Evolutionary conservation across 2,113 vertebrate species (phyloP).

Genomic region (Phrynocephalus versicolor): DNA sequence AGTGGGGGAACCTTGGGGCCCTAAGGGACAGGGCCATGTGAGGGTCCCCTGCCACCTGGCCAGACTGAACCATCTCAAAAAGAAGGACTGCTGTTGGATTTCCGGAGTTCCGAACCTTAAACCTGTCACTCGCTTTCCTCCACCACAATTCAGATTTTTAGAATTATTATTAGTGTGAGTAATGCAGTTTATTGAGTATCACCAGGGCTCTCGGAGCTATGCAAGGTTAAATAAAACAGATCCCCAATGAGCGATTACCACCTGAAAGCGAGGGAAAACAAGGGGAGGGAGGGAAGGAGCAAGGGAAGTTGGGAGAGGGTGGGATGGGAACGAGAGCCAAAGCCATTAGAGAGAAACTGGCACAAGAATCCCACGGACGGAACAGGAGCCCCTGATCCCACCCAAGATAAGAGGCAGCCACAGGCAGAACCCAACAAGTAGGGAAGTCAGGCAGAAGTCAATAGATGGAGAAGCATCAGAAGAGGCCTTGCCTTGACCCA

Average conservation of each 20-base stretch:
- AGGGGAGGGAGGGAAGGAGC: background rate
- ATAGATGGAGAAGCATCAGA: too few relatives aligned
- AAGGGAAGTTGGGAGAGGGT: background rate
- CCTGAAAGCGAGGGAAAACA: background rate
- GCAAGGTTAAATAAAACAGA: slow-evolving; percentile 17
- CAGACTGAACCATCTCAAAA: too few relatives aligned
- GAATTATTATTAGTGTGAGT: slow-evolving; percentile 1
- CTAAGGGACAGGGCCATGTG: too few relatives aligned
- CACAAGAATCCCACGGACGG: background rate
- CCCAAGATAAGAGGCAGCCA: background rate
- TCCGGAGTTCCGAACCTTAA: background rate
- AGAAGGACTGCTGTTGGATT: background rate
- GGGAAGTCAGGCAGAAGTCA: too few relatives aligned
- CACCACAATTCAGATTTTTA: background rate
- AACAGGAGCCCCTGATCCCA: background rate
- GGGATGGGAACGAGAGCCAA: background rate
- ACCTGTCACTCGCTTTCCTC: background rate
- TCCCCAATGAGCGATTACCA: background rate
- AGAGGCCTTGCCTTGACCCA: too few relatives aligned
- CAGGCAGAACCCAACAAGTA: too few relatives aligned
- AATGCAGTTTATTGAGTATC: slow-evolving; percentile 8
- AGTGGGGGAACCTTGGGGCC: too few relatives aligned
- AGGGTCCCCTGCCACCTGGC: too few relatives aligned
- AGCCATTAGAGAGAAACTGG: background rate
- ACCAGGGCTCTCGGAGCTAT: background rate